These are phyloP conservation scores for Diorhabda carinulata DNA, from an alignment of 1,140 invertebrate genomes.

Conservation along the genomic window DNA sequence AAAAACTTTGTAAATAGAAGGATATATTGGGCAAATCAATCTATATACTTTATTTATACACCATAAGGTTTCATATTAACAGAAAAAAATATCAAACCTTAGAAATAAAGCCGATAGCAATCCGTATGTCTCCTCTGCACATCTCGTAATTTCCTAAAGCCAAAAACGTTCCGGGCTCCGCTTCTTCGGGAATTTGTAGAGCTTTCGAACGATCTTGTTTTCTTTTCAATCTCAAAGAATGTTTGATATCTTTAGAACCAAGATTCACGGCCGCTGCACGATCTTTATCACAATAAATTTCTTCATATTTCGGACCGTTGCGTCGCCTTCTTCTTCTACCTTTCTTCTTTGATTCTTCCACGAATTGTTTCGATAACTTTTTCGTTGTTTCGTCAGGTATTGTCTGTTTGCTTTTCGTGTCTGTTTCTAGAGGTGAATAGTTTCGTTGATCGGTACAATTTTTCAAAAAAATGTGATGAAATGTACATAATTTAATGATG, in stretches of 20 bases:
- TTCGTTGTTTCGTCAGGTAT: conserved; percentile 27
- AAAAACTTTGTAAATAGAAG: too few relatives aligned
- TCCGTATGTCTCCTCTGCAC: conserved; percentile 62
- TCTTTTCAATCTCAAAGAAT: conserved; percentile 74
- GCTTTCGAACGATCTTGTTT: conserved; percentile 70
- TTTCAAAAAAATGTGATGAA: background rate
- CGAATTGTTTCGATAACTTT: conserved; percentile 30
- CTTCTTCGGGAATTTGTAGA: conserved; percentile 72
- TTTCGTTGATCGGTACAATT: background rate
- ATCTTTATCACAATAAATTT: conserved; percentile 86
- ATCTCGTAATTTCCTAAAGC: conserved; percentile 72
- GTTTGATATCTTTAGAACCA: conserved; percentile 76
- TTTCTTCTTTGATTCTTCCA: conserved; percentile 26
- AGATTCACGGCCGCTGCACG: conserved; percentile 82
- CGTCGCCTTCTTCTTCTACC: conserved; percentile 48
- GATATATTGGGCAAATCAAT: too few relatives aligned
- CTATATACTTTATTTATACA: too few relatives aligned
- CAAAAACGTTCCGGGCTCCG: conserved; percentile 69
- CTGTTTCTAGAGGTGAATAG: conserved; percentile 9
- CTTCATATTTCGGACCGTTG: conserved; percentile 56
- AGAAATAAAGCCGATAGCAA: conserved; percentile 70
- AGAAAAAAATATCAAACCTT: conserved; percentile 57
- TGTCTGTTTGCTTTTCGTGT: conserved; percentile 18
- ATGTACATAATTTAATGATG: background rate
- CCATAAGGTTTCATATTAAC: background rate